These are phyloP conservation scores for Sebastes nivosus DNA, from an alignment of 2,797 vertebrate genomes.

Conservation along the genomic window DNA sequence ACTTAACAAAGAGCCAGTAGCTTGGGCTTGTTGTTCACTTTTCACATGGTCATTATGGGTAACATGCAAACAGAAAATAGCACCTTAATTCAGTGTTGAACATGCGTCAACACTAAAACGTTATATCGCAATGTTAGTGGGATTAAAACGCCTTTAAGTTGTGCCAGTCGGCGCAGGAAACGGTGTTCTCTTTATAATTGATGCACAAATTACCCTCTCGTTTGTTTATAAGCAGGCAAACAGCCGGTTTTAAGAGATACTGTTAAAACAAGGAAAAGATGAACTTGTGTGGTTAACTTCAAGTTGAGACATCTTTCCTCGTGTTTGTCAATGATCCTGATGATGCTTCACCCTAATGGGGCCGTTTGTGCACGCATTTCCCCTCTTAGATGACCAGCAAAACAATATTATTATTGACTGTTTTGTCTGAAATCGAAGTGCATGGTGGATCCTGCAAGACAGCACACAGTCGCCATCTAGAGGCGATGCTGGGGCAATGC, in stretches of 20 bases:
- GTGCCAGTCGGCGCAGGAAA: slow-evolving; percentile 59
- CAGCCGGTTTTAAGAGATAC: slow-evolving; percentile 76
- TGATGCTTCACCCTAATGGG: slow-evolving; percentile 47
- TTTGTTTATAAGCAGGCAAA: slow-evolving; percentile 57
- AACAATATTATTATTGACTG: slow-evolving; percentile 82
- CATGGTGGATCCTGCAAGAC: slow-evolving; percentile 77
- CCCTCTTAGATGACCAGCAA: slow-evolving; percentile 51
- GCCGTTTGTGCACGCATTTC: slow-evolving; percentile 63
- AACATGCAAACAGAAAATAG: slow-evolving; percentile 32
- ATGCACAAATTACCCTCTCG: slow-evolving; percentile 14
- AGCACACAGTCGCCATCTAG: slow-evolving; percentile 75
- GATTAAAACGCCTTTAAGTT: slow-evolving; percentile 72
- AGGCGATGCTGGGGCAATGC: slow-evolving; percentile 57
- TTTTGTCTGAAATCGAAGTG: slow-evolving; percentile 83
- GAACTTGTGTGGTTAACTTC: slow-evolving; percentile 83
- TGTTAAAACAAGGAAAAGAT: slow-evolving; percentile 86
- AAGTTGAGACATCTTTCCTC: slow-evolving; percentile 69
- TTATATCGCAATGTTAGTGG: slow-evolving; percentile 77
- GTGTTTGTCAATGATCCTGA: slow-evolving; percentile 54
- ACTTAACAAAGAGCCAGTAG: slow-evolving; percentile 40
- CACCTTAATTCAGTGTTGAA: slow-evolving; percentile 73
- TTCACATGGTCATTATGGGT: slow-evolving; percentile 40
- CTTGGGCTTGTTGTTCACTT: slow-evolving; percentile 62
- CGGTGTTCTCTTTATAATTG: slow-evolving; percentile 39
- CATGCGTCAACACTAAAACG: slow-evolving; percentile 80